phyloP scores from a whole-genome alignment of 1,140 invertebrate genomes.

The Leptoteleia sp. region DNA sequence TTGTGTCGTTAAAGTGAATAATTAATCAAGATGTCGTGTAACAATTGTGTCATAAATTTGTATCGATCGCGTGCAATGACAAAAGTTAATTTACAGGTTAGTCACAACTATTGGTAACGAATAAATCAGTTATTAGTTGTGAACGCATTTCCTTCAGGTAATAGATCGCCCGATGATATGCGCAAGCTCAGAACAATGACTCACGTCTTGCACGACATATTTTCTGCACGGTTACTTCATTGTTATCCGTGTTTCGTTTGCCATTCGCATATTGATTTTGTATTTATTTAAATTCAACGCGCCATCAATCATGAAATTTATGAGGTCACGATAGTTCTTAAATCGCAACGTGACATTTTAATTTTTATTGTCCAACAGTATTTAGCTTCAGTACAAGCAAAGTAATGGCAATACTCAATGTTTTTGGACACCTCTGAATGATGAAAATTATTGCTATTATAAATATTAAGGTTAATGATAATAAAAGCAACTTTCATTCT shows the following conservation, averaged over 20 bases:
- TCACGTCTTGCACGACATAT: background rate
- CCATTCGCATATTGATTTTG: slow-evolving; percentile 13
- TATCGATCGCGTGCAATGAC: slow-evolving; percentile 18
- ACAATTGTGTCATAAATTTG: slow-evolving; percentile 20
- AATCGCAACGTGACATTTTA: too few relatives aligned
- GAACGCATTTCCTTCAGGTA: slow-evolving; percentile 11
- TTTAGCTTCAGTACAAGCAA: too few relatives aligned
- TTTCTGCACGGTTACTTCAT: slow-evolving; percentile 9
- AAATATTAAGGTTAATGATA: too few relatives aligned
- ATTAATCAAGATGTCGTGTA: slow-evolving; percentile 34
- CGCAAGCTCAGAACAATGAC: slow-evolving; percentile 25
- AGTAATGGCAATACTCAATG: too few relatives aligned
- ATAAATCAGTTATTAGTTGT: slow-evolving; percentile 19
- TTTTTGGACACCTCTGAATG: too few relatives aligned
- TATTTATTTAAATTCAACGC: slow-evolving; percentile 8
- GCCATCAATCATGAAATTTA: slow-evolving; percentile 6
- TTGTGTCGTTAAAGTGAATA: slow-evolving; percentile 27
- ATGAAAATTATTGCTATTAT: too few relatives aligned
- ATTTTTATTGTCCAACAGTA: too few relatives aligned
- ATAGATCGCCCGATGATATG: background rate
- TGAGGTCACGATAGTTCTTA: too few relatives aligned
- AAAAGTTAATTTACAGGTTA: slow-evolving; percentile 21
- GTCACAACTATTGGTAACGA: slow-evolving; percentile 7
- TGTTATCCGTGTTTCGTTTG: slow-evolving; percentile 8
- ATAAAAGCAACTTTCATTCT: too few relatives aligned